phyloP scores from a whole-genome alignment of 2,797 vertebrate genomes.

The Sebastes cheni region DNA sequence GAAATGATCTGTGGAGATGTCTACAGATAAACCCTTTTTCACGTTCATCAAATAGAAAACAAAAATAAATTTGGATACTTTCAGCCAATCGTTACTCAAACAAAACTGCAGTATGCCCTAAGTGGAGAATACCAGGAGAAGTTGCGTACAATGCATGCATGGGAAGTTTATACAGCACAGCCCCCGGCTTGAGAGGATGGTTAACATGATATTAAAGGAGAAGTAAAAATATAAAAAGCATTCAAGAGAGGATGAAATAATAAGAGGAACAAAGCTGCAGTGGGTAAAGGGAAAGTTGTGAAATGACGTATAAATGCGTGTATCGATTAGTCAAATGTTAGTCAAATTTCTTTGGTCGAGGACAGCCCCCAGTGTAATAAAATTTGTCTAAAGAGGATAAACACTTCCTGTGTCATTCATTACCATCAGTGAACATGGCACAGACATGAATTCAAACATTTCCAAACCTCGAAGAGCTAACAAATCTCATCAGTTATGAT shows the following conservation, averaged over 20 bases:
- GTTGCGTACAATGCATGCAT: background rate
- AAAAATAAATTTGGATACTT: background rate
- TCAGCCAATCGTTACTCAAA: background rate
- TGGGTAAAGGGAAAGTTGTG: slow-evolving; percentile 25
- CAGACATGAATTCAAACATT: background rate
- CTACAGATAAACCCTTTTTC: background rate
- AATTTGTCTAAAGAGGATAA: background rate
- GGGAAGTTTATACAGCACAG: slow-evolving; percentile 2
- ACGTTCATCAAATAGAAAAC: background rate
- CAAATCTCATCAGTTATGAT: slow-evolving; percentile 24
- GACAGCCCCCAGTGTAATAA: background rate
- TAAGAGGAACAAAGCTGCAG: slow-evolving; percentile 24
- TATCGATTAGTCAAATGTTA: no score
- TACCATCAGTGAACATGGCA: background rate
- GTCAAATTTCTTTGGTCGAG: background rate
- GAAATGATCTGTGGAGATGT: background rate
- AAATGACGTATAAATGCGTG: background rate
- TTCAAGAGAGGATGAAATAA: background rate
- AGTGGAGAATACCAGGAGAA: background rate
- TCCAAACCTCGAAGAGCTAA: background rate
- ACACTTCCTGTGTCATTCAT: background rate
- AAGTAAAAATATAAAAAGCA: slow-evolving; percentile 28
- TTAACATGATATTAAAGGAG: slow-evolving; percentile 14
- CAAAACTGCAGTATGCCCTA: background rate
- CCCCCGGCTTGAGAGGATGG: background rate